Base-by-base conservation (phyloP, 2,113 vertebrate species). In the Paramormyrops kingsleyae region DNA sequence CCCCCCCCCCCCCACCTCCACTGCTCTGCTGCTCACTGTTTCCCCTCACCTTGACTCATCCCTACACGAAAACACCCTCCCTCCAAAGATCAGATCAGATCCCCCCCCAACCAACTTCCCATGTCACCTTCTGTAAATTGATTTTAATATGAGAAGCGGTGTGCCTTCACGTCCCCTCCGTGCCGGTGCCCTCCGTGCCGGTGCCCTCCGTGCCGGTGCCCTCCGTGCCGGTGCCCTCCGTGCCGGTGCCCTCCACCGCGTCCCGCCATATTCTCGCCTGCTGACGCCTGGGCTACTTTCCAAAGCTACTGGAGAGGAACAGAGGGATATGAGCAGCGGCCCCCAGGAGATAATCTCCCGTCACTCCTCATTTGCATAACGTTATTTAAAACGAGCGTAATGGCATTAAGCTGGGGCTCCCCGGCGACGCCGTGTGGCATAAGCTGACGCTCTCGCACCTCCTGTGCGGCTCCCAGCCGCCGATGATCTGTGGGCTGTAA, bases 311-410 rank as follows among this genome's bases (percentile, higher is more conserved):
- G 95, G 94, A 95, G 93, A 90, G 94, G 93, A 95, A 95, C 94
- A 94, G 95, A 94, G 93, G 70, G 94, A 94, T 95, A 93, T 93
- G 91, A 94, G 94, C 94, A 93, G 94, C 94, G 91, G 95, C 94
- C 95, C 95, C 95, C 94, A 94, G 93, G 94, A 96, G 95, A 95
- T 96, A 95, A 96, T 95, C 95, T 95, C 93, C 93, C 94, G 93
- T 95, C 95, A 95, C 95, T 95, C 95, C 95, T 94, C 91, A 94
- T 96, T 95, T 96, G 94, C 95, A 96, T 95, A 96, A 94, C 91
- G 93, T 94, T 95, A 94, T 95, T 96, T 95, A 95, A 96, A 95
- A 95, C 93, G 94, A 95, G 95, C 93, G 94, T 95, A 95, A 95
- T 95, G 93, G 94, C 94, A 95, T 95, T 95, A 95, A 94, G 94